phyloP scores from a whole-genome alignment of 1,140 invertebrate genomes.

The Drosophila pectinifera region DNA sequence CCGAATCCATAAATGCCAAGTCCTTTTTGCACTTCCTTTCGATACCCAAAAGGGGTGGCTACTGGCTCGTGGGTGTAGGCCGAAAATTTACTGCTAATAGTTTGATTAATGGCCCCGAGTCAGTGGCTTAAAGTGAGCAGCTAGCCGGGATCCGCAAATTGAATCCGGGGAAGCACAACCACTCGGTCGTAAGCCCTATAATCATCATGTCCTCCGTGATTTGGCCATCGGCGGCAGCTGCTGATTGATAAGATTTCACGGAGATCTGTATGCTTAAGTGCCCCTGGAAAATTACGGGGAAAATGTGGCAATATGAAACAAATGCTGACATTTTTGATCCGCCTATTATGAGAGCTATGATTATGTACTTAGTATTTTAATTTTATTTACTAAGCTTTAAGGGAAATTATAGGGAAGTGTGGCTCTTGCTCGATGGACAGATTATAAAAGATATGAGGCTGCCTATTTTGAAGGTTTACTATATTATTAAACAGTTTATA shows the following conservation, averaged over 20 bases:
- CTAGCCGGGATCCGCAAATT: conserved; percentile 21
- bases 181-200: conserved; percentile 43
- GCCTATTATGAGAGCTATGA: conserved; percentile 4
- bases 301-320: conserved; percentile 70
- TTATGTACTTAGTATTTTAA: conserved; percentile 10
- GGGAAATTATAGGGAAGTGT: background rate
- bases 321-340: conserved; percentile 68
- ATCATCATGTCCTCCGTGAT: conserved; percentile 52
- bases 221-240: conserved; percentile 11
- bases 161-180: conserved; percentile 40
- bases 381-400: background rate
- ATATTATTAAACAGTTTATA: no score
- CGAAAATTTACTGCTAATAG: conserved; percentile 79
- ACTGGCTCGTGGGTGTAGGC: conserved; percentile 24
- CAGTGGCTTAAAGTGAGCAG: conserved; percentile 52
- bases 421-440: no score
- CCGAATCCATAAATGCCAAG: conserved; percentile 60
- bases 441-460: background rate
- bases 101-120: conserved; percentile 82
- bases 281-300: conserved; percentile 60
- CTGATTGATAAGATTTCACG: conserved; percentile 71
- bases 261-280: conserved; percentile 54
- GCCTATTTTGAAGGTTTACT: no score
- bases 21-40: conserved; percentile 44
- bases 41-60: conserved; percentile 40